Evolutionary conservation across 2,113 vertebrate species (phyloP).

Genomic region (Amphilophus citrinellus): DNA sequence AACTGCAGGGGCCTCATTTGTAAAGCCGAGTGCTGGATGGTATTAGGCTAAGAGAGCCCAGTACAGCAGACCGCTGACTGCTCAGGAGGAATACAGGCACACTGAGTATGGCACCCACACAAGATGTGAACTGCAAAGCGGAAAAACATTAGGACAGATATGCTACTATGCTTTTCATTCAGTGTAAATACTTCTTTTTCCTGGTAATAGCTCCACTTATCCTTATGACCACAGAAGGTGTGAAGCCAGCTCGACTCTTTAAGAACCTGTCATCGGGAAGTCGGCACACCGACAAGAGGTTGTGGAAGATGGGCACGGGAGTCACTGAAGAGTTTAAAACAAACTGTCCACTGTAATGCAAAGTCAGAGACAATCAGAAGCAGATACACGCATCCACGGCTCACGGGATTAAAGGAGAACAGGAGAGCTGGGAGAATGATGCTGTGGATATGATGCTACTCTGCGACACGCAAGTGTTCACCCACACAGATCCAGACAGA

Average conservation of each 20-base stretch:
- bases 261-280: neutral
- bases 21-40: constrained; percentile 72
- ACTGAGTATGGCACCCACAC: constrained; percentile 7
- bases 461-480: constrained; percentile 35
- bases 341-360: constrained; percentile 29
- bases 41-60: constrained; percentile 58
- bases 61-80: constrained; percentile 24
- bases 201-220: constrained; percentile 33
- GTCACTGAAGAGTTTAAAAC: constrained; percentile 33
- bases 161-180: constrained; percentile 1
- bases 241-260: neutral
- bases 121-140: constrained; percentile 19
- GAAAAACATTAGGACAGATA: constrained; percentile 25
- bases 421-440: constrained; percentile 6
- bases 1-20: constrained; percentile 79
- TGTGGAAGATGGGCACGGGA: neutral
- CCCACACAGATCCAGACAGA: constrained; percentile 41
- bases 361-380: constrained; percentile 17
- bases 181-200: constrained; percentile 29
- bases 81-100: constrained; percentile 36
- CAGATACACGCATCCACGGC: constrained; percentile 2
- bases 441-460: constrained; percentile 42
- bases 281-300: constrained; percentile 25
- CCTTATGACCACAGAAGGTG: neutral
- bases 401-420: constrained; percentile 11